These are phyloP conservation scores for Stegostoma tigrinum DNA, from an alignment of 2,113 vertebrate genomes.

Conservation along the genomic window DNA sequence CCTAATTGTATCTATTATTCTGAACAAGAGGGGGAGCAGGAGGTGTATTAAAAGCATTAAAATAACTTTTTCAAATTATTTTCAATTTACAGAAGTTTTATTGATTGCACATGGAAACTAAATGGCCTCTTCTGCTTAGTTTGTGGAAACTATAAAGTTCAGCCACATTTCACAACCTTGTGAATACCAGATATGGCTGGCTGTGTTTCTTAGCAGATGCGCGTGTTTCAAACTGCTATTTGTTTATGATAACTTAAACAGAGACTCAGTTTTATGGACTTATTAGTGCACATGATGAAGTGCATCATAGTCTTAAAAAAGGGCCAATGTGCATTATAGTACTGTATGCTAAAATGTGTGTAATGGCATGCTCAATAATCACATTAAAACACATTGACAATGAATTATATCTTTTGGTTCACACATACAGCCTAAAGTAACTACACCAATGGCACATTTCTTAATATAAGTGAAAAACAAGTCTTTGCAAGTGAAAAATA, in stretches of 20 bases:
- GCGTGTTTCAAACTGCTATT: background rate
- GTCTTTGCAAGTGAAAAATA: slow-evolving; percentile 81
- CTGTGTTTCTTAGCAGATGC: background rate
- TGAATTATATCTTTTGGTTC: background rate
- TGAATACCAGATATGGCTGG: background rate
- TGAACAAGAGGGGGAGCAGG: background rate
- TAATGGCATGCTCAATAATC: background rate
- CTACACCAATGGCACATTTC: slow-evolving; percentile 42
- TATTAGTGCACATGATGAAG: background rate
- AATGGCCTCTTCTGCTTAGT: background rate
- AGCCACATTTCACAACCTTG: background rate
- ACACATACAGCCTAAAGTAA: background rate
- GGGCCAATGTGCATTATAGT: too few relatives aligned
- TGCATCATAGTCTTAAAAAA: background rate
- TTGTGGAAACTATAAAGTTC: background rate
- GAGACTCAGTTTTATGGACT: background rate
- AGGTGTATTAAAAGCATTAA: background rate
- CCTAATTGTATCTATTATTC: background rate
- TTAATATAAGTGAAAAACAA: slow-evolving; percentile 61
- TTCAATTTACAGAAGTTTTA: background rate
- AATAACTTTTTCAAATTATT: background rate
- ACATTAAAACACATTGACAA: background rate
- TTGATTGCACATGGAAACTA: background rate
- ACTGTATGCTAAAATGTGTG: background rate
- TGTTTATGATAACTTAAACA: background rate